Evolutionary conservation across 2,113 vertebrate genomes (phyloP).

Genomic region (Gymnogyps californianus): DNA sequence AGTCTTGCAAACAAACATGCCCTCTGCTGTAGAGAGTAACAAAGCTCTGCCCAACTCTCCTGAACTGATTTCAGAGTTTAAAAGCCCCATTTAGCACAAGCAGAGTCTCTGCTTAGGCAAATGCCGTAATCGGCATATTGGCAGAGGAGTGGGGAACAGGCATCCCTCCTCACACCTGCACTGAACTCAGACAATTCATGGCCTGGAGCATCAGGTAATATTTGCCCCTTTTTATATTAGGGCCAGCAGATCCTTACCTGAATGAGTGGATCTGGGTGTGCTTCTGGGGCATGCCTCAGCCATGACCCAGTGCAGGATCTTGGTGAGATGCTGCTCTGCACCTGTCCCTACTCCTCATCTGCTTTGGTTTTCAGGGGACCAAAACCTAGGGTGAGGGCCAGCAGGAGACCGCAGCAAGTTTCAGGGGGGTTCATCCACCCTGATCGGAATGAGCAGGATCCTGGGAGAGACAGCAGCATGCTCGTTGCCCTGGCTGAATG

Average conservation of each 20-base stretch:
- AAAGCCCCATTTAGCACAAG: background rate
- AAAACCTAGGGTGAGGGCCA: background rate
- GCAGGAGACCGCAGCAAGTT: background rate
- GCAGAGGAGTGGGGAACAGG: background rate
- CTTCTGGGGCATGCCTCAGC: background rate
- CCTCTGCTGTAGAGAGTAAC: background rate
- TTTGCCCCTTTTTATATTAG: background rate
- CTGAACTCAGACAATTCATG: background rate
- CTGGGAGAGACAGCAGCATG: background rate
- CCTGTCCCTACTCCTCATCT: background rate
- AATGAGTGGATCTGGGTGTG: background rate
- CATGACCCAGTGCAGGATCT: background rate
- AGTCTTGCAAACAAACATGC: background rate
- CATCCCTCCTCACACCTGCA: background rate
- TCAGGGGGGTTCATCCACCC: background rate
- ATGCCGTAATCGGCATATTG: background rate
- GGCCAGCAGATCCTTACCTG: background rate
- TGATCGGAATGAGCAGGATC: background rate
- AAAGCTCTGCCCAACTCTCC: background rate
- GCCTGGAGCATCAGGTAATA: background rate
- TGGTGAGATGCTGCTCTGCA: background rate
- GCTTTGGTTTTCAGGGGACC: background rate
- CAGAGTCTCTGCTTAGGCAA: background rate
- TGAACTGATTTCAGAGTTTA: background rate
- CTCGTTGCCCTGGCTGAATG: background rate